phyloP scores from a whole-genome alignment of 1,140 invertebrate genomes.

The Macrosteles quadrilineatus region DNA sequence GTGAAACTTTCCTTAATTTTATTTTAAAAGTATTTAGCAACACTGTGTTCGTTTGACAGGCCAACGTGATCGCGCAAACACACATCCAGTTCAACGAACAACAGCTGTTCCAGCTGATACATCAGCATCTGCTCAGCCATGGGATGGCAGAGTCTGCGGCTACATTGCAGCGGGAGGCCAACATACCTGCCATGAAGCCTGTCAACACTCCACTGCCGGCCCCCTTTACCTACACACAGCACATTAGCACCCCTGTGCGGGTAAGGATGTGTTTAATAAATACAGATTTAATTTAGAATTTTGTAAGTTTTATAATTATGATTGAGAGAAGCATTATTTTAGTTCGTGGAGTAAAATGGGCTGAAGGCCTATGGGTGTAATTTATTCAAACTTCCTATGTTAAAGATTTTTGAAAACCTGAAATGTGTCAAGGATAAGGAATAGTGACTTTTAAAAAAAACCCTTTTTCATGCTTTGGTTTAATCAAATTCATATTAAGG shows the following conservation, averaged over 20 bases:
- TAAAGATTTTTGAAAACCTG: too few species aligned
- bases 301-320: too few species aligned
- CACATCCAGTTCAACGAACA: conserved; percentile 91
- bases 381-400: too few species aligned
- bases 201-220: conserved; percentile 51
- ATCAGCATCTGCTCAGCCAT: conserved; percentile 80
- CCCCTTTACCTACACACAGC: conserved; percentile 59
- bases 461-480: too few species aligned
- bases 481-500: too few species aligned
- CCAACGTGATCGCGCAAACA: conserved; percentile 94
- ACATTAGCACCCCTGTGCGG: conserved; percentile 32
- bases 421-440: too few species aligned
- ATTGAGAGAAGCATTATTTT: too few species aligned
- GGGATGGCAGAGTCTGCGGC: conserved; percentile 73
- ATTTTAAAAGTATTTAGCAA: too few species aligned
- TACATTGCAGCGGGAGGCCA: conserved; percentile 75
- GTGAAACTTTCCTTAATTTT: too few species aligned
- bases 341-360: too few species aligned
- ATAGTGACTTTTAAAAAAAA: too few species aligned
- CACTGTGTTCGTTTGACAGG: conserved; percentile 60
- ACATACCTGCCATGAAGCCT: conserved; percentile 57
- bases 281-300: not conserved
- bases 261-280: conserved; percentile 33
- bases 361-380: too few species aligned
- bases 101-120: conserved; percentile 89